phyloP scores from a whole-genome alignment of 2,113 vertebrate species.

The Chinchilla lanigera region DNA sequence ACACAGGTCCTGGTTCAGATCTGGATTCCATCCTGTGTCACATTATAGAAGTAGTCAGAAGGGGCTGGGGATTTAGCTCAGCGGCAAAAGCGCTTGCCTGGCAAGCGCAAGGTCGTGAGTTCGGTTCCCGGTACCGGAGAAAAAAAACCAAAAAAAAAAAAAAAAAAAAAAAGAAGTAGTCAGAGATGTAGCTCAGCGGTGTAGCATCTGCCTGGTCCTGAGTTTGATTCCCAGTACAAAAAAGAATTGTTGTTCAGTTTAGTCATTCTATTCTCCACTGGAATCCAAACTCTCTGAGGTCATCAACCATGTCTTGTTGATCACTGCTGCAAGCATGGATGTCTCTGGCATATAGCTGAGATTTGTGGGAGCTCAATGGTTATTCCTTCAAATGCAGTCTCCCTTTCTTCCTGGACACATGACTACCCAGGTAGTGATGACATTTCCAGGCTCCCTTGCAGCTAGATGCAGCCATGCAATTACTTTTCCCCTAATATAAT shows the following conservation, averaged over 20 bases:
- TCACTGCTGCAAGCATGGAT: not conserved
- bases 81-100: too few species aligned
- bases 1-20: not conserved
- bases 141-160: too few species aligned
- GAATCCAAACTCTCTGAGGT: conserved; percentile 35
- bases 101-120: too few species aligned
- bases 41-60: not conserved
- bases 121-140: too few species aligned
- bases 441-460: conserved; percentile 3
- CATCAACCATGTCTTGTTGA: not conserved
- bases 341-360: not conserved
- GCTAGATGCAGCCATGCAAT: not conserved
- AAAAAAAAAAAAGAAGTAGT: too few species aligned
- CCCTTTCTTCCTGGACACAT: conserved; percentile 3
- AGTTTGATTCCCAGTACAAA: not conserved
- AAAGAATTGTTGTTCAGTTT: not conserved
- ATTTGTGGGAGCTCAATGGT: not conserved
- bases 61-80: too few species aligned
- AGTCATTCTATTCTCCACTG: not conserved
- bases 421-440: not conserved
- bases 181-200: too few species aligned
- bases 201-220: not conserved
- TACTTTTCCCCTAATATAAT: not conserved
- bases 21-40: not conserved
- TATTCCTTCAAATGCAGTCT: not conserved